Percentiles rank a stretch among this genome's conserved stretches.
These are phyloP conservation scores for Sardina pilchardus DNA, from an alignment of 2,113 vertebrate species.

Conservation along the genomic window DNA sequence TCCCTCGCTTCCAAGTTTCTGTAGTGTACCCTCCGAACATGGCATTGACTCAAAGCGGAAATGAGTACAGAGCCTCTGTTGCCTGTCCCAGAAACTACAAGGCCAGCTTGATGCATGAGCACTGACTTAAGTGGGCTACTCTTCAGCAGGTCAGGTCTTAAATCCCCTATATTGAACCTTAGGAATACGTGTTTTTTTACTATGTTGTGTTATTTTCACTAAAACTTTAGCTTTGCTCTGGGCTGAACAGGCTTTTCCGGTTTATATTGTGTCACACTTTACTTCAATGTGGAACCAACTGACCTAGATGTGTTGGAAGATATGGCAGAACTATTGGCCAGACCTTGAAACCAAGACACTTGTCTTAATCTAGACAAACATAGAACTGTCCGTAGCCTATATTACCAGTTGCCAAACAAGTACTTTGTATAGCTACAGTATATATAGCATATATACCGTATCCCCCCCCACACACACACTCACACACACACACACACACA, in stretches of 20 bases:
- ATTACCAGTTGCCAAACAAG: background rate
- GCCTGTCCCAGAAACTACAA: background rate
- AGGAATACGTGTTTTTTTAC: background rate
- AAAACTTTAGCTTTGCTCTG: background rate
- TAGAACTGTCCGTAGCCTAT: slow-evolving; percentile 4
- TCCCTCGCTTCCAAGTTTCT: slow-evolving; percentile 7
- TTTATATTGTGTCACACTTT: background rate
- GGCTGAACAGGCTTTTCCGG: background rate
- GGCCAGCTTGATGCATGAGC: slow-evolving; percentile 12
- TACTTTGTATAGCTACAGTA: background rate
- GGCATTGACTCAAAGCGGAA: background rate
- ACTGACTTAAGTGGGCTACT: slow-evolving; percentile 4
- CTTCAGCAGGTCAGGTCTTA: background rate
- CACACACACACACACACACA: too few species aligned
- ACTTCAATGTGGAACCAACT: background rate
- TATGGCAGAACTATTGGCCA: slow-evolving; percentile 9
- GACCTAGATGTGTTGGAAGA: slow-evolving; percentile 18
- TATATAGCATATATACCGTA: background rate
- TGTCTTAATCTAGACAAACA: background rate
- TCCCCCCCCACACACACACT: background rate
- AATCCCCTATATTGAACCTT: background rate
- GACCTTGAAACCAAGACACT: background rate
- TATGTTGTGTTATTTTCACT: background rate
- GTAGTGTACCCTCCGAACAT: background rate
- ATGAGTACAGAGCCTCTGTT: slow-evolving; percentile 19